These are phyloP conservation scores for Sialia sialis DNA, from an alignment of 2,113 vertebrate genomes.

Conservation along the genomic window DNA sequence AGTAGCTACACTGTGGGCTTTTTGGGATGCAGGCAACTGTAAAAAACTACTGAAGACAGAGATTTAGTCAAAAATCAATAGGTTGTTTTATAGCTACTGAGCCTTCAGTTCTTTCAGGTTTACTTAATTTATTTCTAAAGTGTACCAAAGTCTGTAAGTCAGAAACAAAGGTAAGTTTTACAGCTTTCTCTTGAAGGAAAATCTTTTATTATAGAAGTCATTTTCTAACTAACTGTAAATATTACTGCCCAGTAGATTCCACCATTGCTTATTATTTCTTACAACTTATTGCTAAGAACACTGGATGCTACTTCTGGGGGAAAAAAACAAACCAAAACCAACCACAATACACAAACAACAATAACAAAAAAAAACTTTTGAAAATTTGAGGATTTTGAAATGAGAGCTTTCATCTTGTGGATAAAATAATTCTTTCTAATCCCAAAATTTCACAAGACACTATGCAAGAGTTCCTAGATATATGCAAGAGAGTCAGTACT, in stretches of 20 bases:
- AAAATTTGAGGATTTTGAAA: neutral
- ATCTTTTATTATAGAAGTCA: neutral
- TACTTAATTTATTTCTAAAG: neutral
- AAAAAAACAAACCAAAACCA: neutral
- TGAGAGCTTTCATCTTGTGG: rapidly evolving
- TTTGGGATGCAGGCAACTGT: neutral
- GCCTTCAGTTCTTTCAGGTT: neutral
- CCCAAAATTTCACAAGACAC: neutral
- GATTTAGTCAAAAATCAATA: constrained; percentile 26
- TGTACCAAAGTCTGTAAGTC: neutral
- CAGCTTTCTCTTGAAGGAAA: neutral
- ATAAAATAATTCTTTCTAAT: neutral
- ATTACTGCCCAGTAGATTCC: neutral
- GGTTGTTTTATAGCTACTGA: neutral
- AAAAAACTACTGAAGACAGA: constrained; percentile 12
- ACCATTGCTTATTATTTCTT: neutral
- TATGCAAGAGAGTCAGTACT: neutral
- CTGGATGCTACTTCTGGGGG: neutral
- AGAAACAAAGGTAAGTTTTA: neutral
- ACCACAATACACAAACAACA: neutral
- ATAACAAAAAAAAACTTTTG: neutral
- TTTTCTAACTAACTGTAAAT: neutral
- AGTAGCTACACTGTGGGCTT: neutral
- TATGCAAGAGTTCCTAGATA: neutral
- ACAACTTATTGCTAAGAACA: neutral